Conservation (phyloP, 2,888 invertebrate species). For the Sarcophaga carnaria region DNA sequence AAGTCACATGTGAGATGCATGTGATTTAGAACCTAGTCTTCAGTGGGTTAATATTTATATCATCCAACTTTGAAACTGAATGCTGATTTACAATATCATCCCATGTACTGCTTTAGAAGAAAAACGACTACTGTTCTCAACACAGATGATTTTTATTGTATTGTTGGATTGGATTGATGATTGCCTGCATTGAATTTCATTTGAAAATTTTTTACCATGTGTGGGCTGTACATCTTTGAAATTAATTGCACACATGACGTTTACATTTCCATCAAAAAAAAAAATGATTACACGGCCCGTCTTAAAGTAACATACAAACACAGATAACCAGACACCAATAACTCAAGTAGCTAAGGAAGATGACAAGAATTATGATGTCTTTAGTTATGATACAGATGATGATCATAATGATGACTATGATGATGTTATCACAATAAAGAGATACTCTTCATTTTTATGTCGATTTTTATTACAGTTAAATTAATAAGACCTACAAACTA, state of each 20-base stretch:
- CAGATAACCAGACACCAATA: too few species aligned
- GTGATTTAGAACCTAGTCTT: too few species aligned
- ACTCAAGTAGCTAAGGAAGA: conserved; percentile 29
- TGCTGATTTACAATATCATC: conserved; percentile 16
- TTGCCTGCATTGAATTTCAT: conserved; percentile 31
- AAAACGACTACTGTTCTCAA: conserved; percentile 28
- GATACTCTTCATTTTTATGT: background rate
- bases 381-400: background rate
- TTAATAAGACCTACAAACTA: background rate
- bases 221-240: conserved; percentile 15
- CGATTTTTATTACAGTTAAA: background rate
- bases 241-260: background rate
- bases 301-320: background rate
- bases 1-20: too few species aligned
- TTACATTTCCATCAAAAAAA: background rate
- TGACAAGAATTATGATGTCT: background rate
- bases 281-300: background rate
- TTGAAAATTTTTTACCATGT: background rate
- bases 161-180: background rate
- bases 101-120: background rate
- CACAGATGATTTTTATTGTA: background rate
- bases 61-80: too few species aligned
- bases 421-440: background rate
- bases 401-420: too few species aligned
- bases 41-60: too few species aligned